Evolutionary conservation across 2,113 vertebrate species (phyloP).

Genomic region (Notothenia coriiceps): DNA sequence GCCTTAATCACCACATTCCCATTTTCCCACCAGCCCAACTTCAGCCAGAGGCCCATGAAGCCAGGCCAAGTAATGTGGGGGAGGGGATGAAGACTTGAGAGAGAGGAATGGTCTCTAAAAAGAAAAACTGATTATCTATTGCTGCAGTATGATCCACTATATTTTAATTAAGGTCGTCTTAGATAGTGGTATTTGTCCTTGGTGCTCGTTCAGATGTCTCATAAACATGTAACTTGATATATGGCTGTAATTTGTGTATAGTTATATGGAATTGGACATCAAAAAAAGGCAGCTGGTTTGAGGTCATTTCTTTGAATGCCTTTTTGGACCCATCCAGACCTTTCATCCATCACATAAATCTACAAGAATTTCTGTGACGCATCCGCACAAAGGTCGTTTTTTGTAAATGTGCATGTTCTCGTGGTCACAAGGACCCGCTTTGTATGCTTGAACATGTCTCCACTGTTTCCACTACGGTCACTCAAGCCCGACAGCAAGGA

Average conservation of each 20-base stretch:
- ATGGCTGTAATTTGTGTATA: neutral
- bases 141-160: slow-evolving; percentile 1
- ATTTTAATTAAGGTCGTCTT: slow-evolving; percentile 26
- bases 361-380: slow-evolving; percentile 14
- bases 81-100: slow-evolving; percentile 34
- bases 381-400: slow-evolving; percentile 29
- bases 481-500: slow-evolving; percentile 69
- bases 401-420: slow-evolving; percentile 28
- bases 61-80: slow-evolving; percentile 38
- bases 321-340: slow-evolving; percentile 13
- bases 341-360: slow-evolving; percentile 25
- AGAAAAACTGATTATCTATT: slow-evolving; percentile 45
- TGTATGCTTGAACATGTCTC: slow-evolving; percentile 37
- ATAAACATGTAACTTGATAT: slow-evolving; percentile 22
- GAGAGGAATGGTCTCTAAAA: slow-evolving; percentile 38
- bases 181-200: slow-evolving; percentile 14
- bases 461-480: slow-evolving; percentile 56
- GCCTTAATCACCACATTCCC: slow-evolving; percentile 83
- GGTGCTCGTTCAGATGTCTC: slow-evolving; percentile 3
- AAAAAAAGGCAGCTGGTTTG: slow-evolving; percentile 7
- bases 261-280: slow-evolving; percentile 13
- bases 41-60: slow-evolving; percentile 66
- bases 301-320: slow-evolving; percentile 10
- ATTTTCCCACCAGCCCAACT: slow-evolving; percentile 84
- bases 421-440: slow-evolving; percentile 44